Base-by-base conservation (phyloP, 1,140 invertebrate genomes). In the Pemphigus obesinymphae region DNA sequence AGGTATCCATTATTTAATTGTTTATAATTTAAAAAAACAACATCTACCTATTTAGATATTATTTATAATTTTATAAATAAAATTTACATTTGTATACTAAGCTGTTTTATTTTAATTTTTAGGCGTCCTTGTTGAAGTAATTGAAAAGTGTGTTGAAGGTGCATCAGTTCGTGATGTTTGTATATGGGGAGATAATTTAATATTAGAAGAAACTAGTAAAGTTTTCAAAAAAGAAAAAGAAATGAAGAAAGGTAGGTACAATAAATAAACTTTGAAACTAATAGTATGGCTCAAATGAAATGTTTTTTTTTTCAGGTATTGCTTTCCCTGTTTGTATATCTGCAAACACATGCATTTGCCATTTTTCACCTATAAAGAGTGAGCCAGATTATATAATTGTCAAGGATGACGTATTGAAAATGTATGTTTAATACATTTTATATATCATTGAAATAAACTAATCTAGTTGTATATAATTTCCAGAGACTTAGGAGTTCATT, bases 141-240 rank as follows among this genome's bases (percentile, higher is more conserved):
- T 99, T 85, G 93, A 92, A 81, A 95, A 95, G 89, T 97, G 97
- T 88, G 89, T 93, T 17, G 90, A 90, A 80, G 96, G 94, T 84
- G 94, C 93, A 45, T 97, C 95, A 76, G 96, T 97, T 7, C 90
- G 94, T 84, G 93, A 96, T 85, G 91, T 99, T 84, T 99, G 98
- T 89, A 93, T 95, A 87, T 92, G 91, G 88, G 97, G 97, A 55
- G 98, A 99, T 88, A 91, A 91, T 85, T 88, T 95, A 76, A 88
- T 99, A 45, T 86, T 90, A 40, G 97, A 99, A 85, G 97, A 98
- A 89, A 98, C 97, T 70, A 92, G 91, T 83, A 98, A 97, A 89
- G 94, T 98, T 20, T 99, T 98, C 88, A 99, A 99, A 89, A 99
- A 98, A 86, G 96, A 99, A 86, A 99, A 99, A 87, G 96, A 98